These are phyloP conservation scores for Sphaerophoria taeniata DNA, from an alignment of 2,888 invertebrate species.

Conservation along the genomic window DNA sequence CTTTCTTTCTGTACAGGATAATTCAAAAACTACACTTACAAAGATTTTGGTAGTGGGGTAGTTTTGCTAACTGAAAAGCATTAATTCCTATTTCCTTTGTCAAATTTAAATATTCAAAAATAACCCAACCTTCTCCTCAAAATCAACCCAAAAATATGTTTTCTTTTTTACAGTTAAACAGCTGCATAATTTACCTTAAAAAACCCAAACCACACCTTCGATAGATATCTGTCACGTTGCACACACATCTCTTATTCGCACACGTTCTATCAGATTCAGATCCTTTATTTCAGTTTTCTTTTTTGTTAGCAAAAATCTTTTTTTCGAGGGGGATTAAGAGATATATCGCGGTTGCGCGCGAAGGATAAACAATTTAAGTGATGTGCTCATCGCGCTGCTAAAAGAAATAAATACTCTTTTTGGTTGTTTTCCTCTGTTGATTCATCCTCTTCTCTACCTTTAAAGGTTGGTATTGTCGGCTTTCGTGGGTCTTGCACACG, in stretches of 20 bases:
- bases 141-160: conserved; percentile 22
- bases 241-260: conserved; percentile 62
- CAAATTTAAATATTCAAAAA: background rate
- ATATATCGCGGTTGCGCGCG: conserved; percentile 61
- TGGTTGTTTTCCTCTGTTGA: conserved; percentile 19
- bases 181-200: conserved; percentile 58
- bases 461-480: conserved; percentile 5
- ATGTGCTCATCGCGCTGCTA: conserved; percentile 64
- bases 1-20: too few relatives aligned
- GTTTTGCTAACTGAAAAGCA: background rate
- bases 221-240: conserved; percentile 73
- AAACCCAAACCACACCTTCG: conserved; percentile 64
- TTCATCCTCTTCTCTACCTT: conserved; percentile 32
- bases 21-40: too few relatives aligned
- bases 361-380: conserved; percentile 68
- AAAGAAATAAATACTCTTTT: conserved; percentile 31
- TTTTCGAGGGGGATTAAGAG: conserved; percentile 45
- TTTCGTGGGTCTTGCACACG: conserved; percentile 42
- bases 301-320: background rate
- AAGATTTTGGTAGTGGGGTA: background rate
- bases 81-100: background rate
- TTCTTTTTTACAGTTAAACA: conserved; percentile 35
- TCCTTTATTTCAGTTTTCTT: conserved; percentile 49
- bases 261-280: conserved; percentile 55
- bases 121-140: conserved; percentile 1